Percentiles rank a stretch among this genome's conserved stretches.
phyloP scores from a whole-genome alignment of 2,888 invertebrate species.

The Troilus luridus region DNA sequence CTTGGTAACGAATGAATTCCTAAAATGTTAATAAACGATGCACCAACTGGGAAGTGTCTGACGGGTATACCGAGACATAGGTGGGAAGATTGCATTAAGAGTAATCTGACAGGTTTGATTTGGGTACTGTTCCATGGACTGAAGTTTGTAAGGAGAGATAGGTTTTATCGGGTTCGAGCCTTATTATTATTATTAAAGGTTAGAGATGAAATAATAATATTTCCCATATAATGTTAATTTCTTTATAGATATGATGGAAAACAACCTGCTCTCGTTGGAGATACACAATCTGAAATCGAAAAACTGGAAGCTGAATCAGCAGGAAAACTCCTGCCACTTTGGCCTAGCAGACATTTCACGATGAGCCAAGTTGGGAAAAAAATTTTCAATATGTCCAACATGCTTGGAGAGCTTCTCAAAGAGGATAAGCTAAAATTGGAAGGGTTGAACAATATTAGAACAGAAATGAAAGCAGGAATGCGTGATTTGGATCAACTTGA shows the following conservation, averaged over 20 bases:
- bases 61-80: too few species aligned
- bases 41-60: too few species aligned
- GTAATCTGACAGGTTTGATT: too few species aligned
- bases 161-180: too few species aligned
- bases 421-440: conserved; percentile 18
- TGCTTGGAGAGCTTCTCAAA: conserved; percentile 25
- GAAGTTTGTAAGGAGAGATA: too few species aligned
- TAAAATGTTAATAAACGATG: too few species aligned
- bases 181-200: neutral
- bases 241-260: conserved; percentile 3
- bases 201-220: neutral
- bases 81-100: too few species aligned
- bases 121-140: too few species aligned
- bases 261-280: neutral
- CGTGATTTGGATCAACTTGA: neutral
- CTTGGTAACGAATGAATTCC: too few species aligned
- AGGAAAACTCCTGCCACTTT: conserved; percentile 18
- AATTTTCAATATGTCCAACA: conserved; percentile 37
- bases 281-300: neutral
- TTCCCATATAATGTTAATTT: neutral
- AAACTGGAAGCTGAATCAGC: neutral
- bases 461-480: neutral
- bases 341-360: neutral
- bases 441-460: neutral
- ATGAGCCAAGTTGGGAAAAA: conserved; percentile 48